Base-by-base conservation (phyloP, 2,113 vertebrate species). In the Amia ocellicauda region DNA sequence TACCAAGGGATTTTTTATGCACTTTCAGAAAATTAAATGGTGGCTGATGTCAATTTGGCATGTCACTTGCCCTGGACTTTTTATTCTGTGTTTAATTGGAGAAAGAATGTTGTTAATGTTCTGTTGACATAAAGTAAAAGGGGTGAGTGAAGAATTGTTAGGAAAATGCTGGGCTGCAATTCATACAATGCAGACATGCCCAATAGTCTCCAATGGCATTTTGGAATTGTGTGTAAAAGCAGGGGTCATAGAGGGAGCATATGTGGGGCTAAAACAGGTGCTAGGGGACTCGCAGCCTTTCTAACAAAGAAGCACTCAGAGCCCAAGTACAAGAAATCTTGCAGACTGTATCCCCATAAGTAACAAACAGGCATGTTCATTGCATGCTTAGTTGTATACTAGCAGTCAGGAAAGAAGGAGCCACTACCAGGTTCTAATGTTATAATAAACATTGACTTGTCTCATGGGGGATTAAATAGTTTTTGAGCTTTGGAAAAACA, bases 381-480 rank as follows among this genome's bases (percentile, higher is more conserved):
- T 58, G 42, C 55, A 41, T 55, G 57, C 57, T 57, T 57, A 53
- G 56, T 64, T 60, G 67, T 67, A 52, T 24, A 27, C 26, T 42
- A 50, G 29, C 64, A 64, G 68, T 62, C 66, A 67, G 60, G 49
- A 60, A 50, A 36, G 53, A 58, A 51, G 56, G 60, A 64, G 63
- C 57, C 61, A 52, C 43, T 16, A 69, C 53, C 62, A 75, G 78
- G 73, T 80, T 68, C 54, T 63, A 64, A 61, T 71, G 66, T 71
- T 71, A 70, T 75, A 66, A 69, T 45, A 62, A 77, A 75, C 63
- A 55, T 51, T 40, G 49, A 71, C 69, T 73, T 71, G 74, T 74
- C 69, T 74, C 70, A 27, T 67, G 73, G 56, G 72, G 78, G 64
- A 63, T 27, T 68, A 76, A 64, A 41, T 60, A 75, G 71, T 73